A percentile compares a stretch with the other conserved stretches of the same genome.
phyloP scores from a whole-genome alignment of 2,888 invertebrate genomes.

The Cerceris ruficornis region DNA sequence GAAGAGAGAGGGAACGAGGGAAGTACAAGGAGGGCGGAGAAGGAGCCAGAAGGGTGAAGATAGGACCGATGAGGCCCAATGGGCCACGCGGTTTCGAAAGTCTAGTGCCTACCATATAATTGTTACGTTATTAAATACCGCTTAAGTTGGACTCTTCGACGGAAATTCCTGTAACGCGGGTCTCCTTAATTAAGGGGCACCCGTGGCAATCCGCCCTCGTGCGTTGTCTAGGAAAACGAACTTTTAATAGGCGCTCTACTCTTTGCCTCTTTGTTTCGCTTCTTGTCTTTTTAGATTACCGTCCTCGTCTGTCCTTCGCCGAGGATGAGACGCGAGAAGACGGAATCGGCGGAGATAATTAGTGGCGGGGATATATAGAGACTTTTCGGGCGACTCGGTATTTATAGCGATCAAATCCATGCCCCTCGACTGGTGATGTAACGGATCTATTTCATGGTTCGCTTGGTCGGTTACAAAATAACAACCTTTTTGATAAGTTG shows the following conservation, averaged over 20 bases:
- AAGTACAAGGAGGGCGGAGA: conserved; percentile 24
- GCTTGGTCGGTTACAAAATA: conserved; percentile 30
- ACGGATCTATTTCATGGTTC: conserved; percentile 38
- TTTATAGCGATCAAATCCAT: conserved; percentile 53
- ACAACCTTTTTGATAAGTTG: neutral
- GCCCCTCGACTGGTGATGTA: conserved; percentile 34
- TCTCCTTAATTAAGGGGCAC: conserved; percentile 71
- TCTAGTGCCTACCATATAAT: conserved; percentile 79
- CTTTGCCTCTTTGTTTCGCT: neutral
- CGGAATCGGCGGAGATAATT: conserved; percentile 66
- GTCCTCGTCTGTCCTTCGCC: neutral
- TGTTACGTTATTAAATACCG: conserved; percentile 81
- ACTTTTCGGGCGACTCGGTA: conserved; percentile 50
- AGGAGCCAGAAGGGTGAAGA: conserved; percentile 47
- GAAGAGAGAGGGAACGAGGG: neutral
- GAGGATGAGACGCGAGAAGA: conserved; percentile 59
- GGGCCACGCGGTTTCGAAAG: conserved; percentile 66
- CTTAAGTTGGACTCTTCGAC: conserved; percentile 70
- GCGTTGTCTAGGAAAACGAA: conserved; percentile 71
- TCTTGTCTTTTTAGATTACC: too few species aligned
- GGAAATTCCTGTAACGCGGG: conserved; percentile 67
- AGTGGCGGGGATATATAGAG: conserved; percentile 54
- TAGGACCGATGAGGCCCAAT: conserved; percentile 35
- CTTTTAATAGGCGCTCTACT: conserved; percentile 68
- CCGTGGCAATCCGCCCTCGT: conserved; percentile 63